phyloP scores from a whole-genome alignment of 2,888 invertebrate species.

The Sinopyrophorus schimmeli region DNA sequence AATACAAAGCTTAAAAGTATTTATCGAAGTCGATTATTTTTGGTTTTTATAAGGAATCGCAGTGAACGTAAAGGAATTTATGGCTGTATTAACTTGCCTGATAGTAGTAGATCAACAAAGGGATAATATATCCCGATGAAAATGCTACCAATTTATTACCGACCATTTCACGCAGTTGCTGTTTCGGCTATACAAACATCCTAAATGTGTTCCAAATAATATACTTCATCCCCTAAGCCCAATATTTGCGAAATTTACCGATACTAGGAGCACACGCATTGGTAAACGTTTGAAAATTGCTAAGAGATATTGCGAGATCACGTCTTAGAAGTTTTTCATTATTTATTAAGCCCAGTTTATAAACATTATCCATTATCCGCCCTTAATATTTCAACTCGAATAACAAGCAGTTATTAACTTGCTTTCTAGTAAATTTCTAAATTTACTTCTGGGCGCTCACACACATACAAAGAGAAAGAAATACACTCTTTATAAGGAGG shows the following conservation, averaged over 20 bases:
- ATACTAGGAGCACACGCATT: slow-evolving; percentile 10
- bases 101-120: slow-evolving; percentile 8
- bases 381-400: no score
- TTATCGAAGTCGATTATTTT: slow-evolving; percentile 3
- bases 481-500: slow-evolving; percentile 21
- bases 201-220: slow-evolving; percentile 24
- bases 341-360: background rate
- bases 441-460: slow-evolving; percentile 17
- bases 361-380: no score
- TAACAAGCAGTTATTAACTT: slow-evolving; percentile 18
- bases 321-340: background rate
- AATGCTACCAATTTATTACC: slow-evolving; percentile 24
- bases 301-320: no score
- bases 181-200: slow-evolving; percentile 21
- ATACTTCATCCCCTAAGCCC: slow-evolving; percentile 15
- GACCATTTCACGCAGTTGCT: slow-evolving; percentile 20
- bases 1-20: background rate
- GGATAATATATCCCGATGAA: slow-evolving; percentile 17
- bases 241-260: slow-evolving; percentile 14
- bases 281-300: slow-evolving; percentile 1
- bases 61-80: slow-evolving; percentile 12
- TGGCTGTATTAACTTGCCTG: slow-evolving; percentile 23
- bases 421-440: slow-evolving; percentile 23
- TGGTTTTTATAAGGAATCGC: slow-evolving; percentile 5
- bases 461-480: slow-evolving; percentile 19